phyloP scores from a whole-genome alignment of 2,113 vertebrate species.

The Chionis minor region DNA sequence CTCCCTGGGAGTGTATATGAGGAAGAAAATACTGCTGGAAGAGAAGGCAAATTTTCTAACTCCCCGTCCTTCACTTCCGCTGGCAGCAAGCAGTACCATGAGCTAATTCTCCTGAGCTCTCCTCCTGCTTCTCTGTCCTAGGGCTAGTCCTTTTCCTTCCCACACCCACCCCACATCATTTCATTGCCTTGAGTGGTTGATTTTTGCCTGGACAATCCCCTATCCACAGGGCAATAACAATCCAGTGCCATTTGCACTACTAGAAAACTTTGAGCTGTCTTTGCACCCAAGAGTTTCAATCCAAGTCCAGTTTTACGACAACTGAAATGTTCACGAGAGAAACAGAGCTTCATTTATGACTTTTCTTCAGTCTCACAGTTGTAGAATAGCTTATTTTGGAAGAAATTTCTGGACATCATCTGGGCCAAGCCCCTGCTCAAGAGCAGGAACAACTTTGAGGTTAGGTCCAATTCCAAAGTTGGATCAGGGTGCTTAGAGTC shows the following conservation, averaged over 20 bases:
- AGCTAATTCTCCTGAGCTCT: conserved; percentile 26
- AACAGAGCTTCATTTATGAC: not conserved
- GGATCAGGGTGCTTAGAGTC: not conserved
- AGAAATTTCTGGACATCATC: not conserved
- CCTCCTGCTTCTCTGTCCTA: not conserved
- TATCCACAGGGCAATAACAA: not conserved
- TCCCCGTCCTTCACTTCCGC: conserved; percentile 8
- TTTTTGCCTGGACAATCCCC: not conserved
- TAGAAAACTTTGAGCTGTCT: not conserved
- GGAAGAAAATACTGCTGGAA: not conserved
- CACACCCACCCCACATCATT: not conserved
- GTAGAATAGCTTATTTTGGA: conserved; percentile 2
- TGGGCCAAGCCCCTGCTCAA: not conserved
- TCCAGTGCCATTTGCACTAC: not conserved
- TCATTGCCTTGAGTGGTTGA: not conserved
- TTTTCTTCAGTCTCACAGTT: not conserved
- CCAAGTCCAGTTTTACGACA: not conserved
- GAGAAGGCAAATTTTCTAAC: not conserved
- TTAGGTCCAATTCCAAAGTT: not conserved
- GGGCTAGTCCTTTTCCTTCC: not conserved
- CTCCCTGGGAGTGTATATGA: not conserved
- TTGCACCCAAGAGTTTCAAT: not conserved
- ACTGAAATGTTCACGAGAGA: not conserved
- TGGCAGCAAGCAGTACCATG: conserved; percentile 10
- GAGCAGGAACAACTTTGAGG: not conserved